A percentile compares a stretch with the other conserved stretches of the same genome.
Conservation (phyloP, 2,113 vertebrate species). For the Microcebus ravelobensis region DNA sequence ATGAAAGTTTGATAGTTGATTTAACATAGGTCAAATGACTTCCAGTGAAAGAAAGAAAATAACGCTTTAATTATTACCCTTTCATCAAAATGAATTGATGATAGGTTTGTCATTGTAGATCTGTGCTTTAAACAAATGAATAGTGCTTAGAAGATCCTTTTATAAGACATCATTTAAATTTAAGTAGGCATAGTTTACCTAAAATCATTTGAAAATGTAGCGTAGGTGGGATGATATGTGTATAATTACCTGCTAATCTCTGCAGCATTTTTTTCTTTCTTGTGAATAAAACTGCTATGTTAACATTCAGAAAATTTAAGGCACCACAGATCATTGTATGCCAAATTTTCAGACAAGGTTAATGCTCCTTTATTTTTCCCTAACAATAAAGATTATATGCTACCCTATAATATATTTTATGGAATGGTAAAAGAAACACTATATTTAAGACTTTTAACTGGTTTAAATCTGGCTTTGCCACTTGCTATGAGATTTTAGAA, state of each 20-base stretch:
- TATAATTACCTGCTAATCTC: slow-evolving; percentile 77
- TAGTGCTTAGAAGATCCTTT: slow-evolving; percentile 75
- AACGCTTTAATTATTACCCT: slow-evolving; percentile 87
- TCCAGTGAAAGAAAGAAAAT: slow-evolving; percentile 77
- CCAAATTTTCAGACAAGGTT: slow-evolving; percentile 53
- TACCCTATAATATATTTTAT: background rate
- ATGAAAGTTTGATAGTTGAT: slow-evolving; percentile 85
- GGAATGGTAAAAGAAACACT: background rate
- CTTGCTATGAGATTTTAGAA: background rate
- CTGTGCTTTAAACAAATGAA: slow-evolving; percentile 79
- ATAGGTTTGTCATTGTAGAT: slow-evolving; percentile 82
- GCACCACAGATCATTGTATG: background rate
- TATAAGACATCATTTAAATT: slow-evolving; percentile 76
- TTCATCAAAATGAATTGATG: slow-evolving; percentile 84
- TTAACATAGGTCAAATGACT: slow-evolving; percentile 86
- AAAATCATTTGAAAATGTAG: slow-evolving; percentile 74
- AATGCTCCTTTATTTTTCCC: background rate
- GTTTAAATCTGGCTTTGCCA: background rate
- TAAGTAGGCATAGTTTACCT: slow-evolving; percentile 77
- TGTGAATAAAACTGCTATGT: slow-evolving; percentile 63
- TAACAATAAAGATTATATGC: background rate
- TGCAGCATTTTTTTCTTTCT: slow-evolving; percentile 63
- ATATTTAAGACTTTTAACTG: background rate
- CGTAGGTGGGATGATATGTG: slow-evolving; percentile 51
- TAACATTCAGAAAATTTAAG: slow-evolving; percentile 65